phyloP scores from a whole-genome alignment of 2,113 vertebrate genomes.

The mouse (Mus musculus) region DNA sequence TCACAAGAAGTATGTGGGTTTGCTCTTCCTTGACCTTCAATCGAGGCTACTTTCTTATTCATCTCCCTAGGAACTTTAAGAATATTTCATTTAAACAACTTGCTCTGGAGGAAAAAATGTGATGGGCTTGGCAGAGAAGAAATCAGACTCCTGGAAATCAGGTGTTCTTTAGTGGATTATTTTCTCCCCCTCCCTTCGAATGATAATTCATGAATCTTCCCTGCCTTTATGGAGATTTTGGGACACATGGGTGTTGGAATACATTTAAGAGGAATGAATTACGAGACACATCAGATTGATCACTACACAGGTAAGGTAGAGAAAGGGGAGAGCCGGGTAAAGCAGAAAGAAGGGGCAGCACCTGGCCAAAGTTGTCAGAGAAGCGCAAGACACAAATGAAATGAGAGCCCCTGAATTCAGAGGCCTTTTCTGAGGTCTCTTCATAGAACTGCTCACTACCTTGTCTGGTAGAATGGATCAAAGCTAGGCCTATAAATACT shows the following conservation, averaged over 20 bases:
- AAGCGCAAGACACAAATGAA: no score
- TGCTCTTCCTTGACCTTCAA: background rate
- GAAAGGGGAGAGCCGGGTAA: background rate
- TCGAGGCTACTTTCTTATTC: background rate
- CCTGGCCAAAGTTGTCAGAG: background rate
- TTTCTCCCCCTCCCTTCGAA: background rate
- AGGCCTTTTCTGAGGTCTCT: background rate
- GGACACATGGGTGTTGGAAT: background rate
- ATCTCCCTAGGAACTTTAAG: background rate
- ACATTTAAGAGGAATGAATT: background rate
- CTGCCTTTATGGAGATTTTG: background rate
- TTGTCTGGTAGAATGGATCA: background rate
- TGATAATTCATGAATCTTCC: background rate
- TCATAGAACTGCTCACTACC: background rate
- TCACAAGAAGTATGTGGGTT: background rate
- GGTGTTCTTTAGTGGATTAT: background rate
- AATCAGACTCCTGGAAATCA: background rate
- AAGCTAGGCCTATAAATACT: background rate
- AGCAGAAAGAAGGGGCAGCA: background rate
- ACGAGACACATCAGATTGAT: background rate
- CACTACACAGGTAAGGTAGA: background rate
- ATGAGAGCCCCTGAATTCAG: background rate
- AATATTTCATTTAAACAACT: conserved; percentile 7
- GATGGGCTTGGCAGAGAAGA: background rate
- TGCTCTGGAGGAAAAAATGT: background rate